Evolutionary conservation across 2,797 vertebrate genomes (phyloP), one percentile per base, ranked within the genome.

Genomic region (Sandelia bainsii): DNA sequence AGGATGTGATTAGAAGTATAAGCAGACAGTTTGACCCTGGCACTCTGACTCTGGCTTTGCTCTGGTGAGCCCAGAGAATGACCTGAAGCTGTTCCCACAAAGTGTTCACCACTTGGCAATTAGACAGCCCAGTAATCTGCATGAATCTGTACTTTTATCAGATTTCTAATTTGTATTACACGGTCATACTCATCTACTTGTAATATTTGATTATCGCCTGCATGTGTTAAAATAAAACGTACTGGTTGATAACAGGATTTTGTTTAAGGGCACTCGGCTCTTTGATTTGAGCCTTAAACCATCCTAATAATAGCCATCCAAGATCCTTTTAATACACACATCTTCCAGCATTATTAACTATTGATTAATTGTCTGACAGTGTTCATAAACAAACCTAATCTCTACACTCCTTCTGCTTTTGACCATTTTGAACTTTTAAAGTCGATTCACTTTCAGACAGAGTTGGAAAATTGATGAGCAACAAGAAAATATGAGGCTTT

Each of bases 31-130:
- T 67, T 86, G 90, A 92, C 90, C 90, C 81, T 74, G 80, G 81
- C 74, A 71, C 72, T 72, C 61, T 68, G 78, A 65, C 73, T 77
- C 67, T 27, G 59, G 84, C 72, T 88, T 77, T 90, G 89, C 89
- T 87, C 83, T 19, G 77, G 56, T 90, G 88, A 89, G 73, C 32
- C 62, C 75, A 64, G 79, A 92, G 84, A 90, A 90, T 89, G 58
- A 79, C 74, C 80, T 58, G 46, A 67, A 85, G 79, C 79, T 69
- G 75, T 79, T 85, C 84, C 85, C 80, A 88, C 72, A 61, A 75
- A 75, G 61, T 71, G 64, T 60, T 83, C 73, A 60, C 62, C 75
- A 69, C 65, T 85, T 87, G 81, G 75, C 78, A 54, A 34, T 59
- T 12, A 44, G 37, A 51, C 54, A 69, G 40, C 49, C 22, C 45